Base-by-base conservation (phyloP, 2,113 vertebrate genomes). In the Nymphicus hollandicus region DNA sequence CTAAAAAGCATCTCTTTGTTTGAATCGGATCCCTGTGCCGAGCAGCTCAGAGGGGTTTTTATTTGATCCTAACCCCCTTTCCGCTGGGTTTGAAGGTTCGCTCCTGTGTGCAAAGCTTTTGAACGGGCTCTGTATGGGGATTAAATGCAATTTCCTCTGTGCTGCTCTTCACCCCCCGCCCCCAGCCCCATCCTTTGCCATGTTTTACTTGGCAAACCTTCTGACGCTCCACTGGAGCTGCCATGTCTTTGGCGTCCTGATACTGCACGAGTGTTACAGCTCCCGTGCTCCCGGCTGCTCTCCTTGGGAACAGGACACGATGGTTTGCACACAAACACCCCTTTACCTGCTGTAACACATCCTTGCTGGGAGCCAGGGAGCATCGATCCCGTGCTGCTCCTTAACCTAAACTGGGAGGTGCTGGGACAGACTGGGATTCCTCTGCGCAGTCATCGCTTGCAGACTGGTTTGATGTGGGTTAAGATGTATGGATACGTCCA, bases 131-230 rank as follows among this genome's bases (percentile, higher is more conserved):
- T 81, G 0, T 50, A 76, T 91, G 37, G 79, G 79, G 79, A 95
- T 96, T 85, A 80, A 92, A 95, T 74, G 72, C 85, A 47, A 37
- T 94, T 96, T 95, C 88, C 93, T 94, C 86, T 70, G 64, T 86
- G 86, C 61, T 94, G 82, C 70, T 93, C 90, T 89, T 91, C 72
- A 17, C 49, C 63, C 61, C 43, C 65, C 80, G 65, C 58, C 78
- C 76, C 71, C 64, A 74, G 56, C 39, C 56, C 79, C 39, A 37
- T 86, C 93, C 93, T 80, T 79, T 74, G 55, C 73, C 82, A 25
- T 87, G 94, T 97, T 97, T 97, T 86, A 85, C 84, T 96, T 97
- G 96, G 97, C 97, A 97, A 97, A 86, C 66, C 86, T 86, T 97
- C 86, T 85, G 58, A 94, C 86, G 33, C 81, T 95, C 71, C 28